Percentiles rank a stretch among this genome's conserved stretches.
These are phyloP conservation scores for Acheta domesticus DNA, from an alignment of 2,888 invertebrate genomes.

Conservation along the genomic window DNA sequence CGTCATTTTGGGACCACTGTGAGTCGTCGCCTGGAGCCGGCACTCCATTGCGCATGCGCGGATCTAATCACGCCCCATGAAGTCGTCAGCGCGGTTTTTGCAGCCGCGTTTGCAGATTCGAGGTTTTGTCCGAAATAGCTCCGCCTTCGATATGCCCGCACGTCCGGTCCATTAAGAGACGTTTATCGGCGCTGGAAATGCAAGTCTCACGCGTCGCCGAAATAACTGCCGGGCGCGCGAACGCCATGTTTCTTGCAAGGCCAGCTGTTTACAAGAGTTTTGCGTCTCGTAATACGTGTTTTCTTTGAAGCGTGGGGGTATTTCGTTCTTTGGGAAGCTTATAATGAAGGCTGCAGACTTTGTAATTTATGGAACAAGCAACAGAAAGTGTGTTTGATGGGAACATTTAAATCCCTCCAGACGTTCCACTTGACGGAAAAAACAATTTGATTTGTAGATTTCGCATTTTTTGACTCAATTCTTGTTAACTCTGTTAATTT, in stretches of 20 bases:
- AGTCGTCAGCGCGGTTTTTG: slow-evolving; percentile 1
- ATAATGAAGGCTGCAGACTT: background rate
- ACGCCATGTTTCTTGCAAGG: background rate
- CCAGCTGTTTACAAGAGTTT: background rate
- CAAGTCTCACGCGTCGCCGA: background rate
- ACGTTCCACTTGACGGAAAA: too few relatives aligned
- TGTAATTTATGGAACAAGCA: background rate
- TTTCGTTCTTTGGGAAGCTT: background rate
- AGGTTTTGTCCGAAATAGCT: background rate
- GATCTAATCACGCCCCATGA: slow-evolving; percentile 8
- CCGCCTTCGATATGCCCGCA: background rate
- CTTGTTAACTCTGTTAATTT: too few relatives aligned
- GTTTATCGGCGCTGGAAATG: background rate
- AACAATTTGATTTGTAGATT: too few relatives aligned
- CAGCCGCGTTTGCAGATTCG: background rate
- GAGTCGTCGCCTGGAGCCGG: background rate
- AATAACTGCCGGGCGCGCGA: background rate
- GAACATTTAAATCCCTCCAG: too few relatives aligned
- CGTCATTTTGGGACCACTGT: too few relatives aligned
- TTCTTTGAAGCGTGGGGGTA: background rate
- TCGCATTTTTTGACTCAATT: too few relatives aligned
- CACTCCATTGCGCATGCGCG: background rate
- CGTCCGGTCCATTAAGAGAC: background rate
- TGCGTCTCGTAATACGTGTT: background rate
- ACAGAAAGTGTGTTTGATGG: too few relatives aligned